A percentile compares a stretch with the other conserved stretches of the same genome.
Evolutionary conservation across 2,888 invertebrate species (phyloP).

Genomic region (Ennomos quercinarius): DNA sequence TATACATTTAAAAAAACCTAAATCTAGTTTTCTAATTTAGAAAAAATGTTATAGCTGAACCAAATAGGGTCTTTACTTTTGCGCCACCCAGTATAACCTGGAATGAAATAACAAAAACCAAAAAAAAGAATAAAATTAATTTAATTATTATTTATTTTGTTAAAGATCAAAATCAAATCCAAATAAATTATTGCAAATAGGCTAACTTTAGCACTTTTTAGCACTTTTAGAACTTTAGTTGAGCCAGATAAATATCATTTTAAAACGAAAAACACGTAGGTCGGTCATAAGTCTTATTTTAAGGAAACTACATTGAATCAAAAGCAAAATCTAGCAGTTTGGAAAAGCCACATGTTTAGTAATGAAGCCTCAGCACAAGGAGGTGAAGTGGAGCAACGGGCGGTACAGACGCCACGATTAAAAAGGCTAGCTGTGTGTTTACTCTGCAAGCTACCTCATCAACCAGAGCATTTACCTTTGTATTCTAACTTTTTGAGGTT

Average conservation of each 20-base stretch:
- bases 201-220: no score
- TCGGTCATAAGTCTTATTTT: not conserved
- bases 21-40: no score
- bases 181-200: no score
- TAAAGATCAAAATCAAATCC: no score
- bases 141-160: no score
- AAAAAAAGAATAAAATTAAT: no score
- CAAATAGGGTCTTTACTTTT: no score
- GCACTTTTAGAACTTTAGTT: no score
- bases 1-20: no score
- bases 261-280: not conserved
- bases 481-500: not conserved
- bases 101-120: no score
- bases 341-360: constrained; percentile 26
- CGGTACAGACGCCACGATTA: constrained; percentile 34
- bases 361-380: constrained; percentile 36
- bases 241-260: not conserved
- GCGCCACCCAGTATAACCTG: no score
- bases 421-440: constrained; percentile 36
- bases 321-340: constrained; percentile 9
- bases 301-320: constrained; percentile 9
- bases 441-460: constrained; percentile 14
- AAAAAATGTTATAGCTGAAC: no score
- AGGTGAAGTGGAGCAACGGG: constrained; percentile 35
- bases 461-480: constrained; percentile 6